phyloP scores from a whole-genome alignment of 2,113 vertebrate species.

The Ictidomys tridecemlineatus region DNA sequence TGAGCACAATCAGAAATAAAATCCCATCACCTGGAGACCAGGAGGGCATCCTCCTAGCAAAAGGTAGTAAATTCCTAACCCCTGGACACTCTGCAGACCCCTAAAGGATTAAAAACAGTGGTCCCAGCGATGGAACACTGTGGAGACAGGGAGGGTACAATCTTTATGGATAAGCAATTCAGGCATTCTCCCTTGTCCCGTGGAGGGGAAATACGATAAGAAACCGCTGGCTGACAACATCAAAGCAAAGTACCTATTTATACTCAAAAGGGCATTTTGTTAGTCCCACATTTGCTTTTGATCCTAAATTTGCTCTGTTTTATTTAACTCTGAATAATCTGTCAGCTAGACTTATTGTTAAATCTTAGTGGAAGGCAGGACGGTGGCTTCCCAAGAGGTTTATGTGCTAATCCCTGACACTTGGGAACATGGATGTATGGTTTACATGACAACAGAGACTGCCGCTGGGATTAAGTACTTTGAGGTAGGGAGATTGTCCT shows the following conservation, averaged over 20 bases:
- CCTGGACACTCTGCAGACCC: background rate
- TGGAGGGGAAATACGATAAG: background rate
- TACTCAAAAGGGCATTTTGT: background rate
- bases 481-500: background rate
- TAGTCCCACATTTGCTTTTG: background rate
- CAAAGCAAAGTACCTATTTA: background rate
- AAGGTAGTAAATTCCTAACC: background rate
- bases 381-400: background rate
- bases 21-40: background rate
- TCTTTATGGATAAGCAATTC: background rate
- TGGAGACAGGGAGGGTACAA: background rate
- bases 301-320: background rate
- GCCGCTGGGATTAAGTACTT: background rate
- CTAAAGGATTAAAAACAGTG: background rate
- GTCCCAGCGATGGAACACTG: background rate
- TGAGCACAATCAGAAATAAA: conserved; percentile 45
- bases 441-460: background rate
- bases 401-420: background rate
- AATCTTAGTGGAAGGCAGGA: background rate
- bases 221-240: background rate
- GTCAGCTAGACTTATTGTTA: background rate
- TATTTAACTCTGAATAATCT: background rate
- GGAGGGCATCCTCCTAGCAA: background rate
- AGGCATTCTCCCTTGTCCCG: background rate
- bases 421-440: background rate